phyloP scores from a whole-genome alignment of 2,797 vertebrate genomes.

The Pangasius macronema region DNA sequence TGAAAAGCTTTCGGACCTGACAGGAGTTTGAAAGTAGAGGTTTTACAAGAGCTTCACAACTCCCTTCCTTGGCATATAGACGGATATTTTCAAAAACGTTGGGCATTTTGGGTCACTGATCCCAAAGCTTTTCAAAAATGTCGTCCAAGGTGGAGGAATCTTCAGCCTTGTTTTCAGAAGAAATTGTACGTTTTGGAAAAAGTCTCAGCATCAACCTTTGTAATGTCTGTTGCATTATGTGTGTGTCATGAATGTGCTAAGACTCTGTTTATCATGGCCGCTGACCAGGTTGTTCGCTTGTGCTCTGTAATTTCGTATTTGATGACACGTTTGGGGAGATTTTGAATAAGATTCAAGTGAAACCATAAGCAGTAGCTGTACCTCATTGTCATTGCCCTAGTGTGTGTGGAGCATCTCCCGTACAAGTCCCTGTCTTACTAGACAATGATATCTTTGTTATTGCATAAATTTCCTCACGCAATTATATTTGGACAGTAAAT shows the following conservation, averaged over 20 bases:
- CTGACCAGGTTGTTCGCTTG: background rate
- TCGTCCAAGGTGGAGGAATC: background rate
- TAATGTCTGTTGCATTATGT: background rate
- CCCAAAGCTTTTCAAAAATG: background rate
- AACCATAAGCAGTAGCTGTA: background rate
- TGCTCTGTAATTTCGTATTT: background rate
- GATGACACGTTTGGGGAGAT: background rate
- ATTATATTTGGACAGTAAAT: too few species aligned
- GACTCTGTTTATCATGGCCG: background rate
- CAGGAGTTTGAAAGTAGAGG: constrained; percentile 4
- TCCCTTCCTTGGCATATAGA: background rate
- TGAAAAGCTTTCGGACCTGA: constrained; percentile 19
- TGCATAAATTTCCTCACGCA: too few species aligned
- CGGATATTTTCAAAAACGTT: background rate
- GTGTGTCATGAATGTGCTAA: background rate
- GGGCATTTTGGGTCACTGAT: background rate
- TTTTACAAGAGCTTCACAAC: constrained; percentile 9
- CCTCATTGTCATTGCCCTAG: background rate
- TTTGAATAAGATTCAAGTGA: background rate
- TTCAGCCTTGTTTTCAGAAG: background rate
- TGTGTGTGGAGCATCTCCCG: background rate
- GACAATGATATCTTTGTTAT: too few species aligned
- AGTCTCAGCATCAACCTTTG: background rate
- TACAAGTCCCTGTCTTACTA: background rate
- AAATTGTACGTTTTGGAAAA: background rate